Conservation (phyloP, 2,113 vertebrate species). For the Oncorhynchus nerka region DNA sequence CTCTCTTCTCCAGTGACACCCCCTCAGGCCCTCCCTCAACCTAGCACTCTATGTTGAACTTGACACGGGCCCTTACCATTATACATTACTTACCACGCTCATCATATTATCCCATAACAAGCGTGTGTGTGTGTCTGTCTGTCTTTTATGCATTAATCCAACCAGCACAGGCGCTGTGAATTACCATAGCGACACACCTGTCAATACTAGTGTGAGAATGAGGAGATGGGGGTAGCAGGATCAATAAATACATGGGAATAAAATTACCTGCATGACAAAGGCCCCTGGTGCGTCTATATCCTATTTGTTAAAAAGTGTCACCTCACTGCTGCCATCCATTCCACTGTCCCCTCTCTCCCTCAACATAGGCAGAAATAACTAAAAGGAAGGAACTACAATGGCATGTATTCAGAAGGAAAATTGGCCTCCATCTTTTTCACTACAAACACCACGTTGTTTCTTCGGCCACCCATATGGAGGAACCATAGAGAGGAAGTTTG, state of each 20-base stretch:
- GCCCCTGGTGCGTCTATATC: background rate
- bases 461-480: background rate
- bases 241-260: slow-evolving; percentile 68
- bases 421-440: background rate
- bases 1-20: slow-evolving; percentile 11
- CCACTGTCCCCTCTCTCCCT: background rate
- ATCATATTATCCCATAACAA: slow-evolving; percentile 62
- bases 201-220: slow-evolving; percentile 64
- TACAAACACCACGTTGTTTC: background rate
- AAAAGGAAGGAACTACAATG: background rate
- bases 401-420: background rate
- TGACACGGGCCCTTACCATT: slow-evolving; percentile 53
- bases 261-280: slow-evolving; percentile 47
- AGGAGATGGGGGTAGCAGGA: slow-evolving; percentile 58
- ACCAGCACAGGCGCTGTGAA: slow-evolving; percentile 51
- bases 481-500: background rate
- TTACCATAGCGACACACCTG: slow-evolving; percentile 71
- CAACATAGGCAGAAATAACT: no score
- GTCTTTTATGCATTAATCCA: slow-evolving; percentile 36
- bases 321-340: background rate
- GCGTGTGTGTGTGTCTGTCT: slow-evolving; percentile 24
- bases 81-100: slow-evolving; percentile 48
- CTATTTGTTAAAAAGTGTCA: background rate
- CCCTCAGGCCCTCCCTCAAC: slow-evolving; percentile 7
- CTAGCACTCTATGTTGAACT: slow-evolving; percentile 42